Conservation (phyloP, 2,113 vertebrate species). For the Tupaia chinensis region DNA sequence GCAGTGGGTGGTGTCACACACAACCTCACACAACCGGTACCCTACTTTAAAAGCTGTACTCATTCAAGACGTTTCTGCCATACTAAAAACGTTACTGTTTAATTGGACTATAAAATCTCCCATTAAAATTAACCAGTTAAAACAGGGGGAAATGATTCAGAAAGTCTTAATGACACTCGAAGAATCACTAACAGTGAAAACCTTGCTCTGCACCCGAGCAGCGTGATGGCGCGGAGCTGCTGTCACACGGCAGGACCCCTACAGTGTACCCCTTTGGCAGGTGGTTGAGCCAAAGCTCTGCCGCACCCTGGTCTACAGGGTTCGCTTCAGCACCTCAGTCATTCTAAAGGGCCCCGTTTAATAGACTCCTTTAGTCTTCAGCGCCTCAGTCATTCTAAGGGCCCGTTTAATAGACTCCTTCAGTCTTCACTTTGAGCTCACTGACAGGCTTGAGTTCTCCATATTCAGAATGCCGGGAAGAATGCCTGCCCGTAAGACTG, state of each 20-base stretch:
- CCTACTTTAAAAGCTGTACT: conserved; percentile 24
- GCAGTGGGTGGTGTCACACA: conserved; percentile 62
- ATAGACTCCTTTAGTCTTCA: neutral
- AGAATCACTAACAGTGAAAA: neutral
- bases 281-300: neutral
- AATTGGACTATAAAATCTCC: conserved; percentile 63
- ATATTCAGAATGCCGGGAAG: neutral
- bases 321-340: neutral
- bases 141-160: conserved; percentile 44
- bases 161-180: neutral
- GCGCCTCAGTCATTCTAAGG: neutral
- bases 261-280: fast-evolving
- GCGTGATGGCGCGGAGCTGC: neutral
- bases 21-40: conserved; percentile 70
- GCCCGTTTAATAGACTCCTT: neutral
- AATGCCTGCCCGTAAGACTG: neutral
- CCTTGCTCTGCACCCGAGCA: neutral
- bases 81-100: conserved; percentile 63
- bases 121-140: conserved; percentile 71
- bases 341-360: neutral
- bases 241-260: neutral
- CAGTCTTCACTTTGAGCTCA: neutral
- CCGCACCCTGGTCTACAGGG: neutral
- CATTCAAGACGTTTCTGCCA: conserved; percentile 65
- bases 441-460: neutral